These are phyloP conservation scores for Bubo blakistoni DNA, from an alignment of 2,113 vertebrate genomes.

Conservation along the genomic window DNA sequence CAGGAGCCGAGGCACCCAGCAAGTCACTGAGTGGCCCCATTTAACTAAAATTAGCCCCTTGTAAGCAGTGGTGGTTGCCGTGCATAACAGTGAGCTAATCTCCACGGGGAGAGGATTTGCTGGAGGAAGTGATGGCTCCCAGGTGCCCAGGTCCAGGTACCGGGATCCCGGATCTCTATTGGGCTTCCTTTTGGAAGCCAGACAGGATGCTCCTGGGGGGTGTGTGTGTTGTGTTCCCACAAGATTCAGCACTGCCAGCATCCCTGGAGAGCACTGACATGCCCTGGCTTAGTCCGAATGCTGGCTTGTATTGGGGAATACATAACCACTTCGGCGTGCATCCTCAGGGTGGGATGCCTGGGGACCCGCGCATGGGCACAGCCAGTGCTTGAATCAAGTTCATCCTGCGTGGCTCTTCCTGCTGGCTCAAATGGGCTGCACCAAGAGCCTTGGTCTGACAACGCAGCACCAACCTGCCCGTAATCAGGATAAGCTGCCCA, in stretches of 20 bases:
- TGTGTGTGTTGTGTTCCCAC: fast-evolving
- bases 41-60: not conserved
- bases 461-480: fast-evolving
- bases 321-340: fast-evolving
- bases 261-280: fast-evolving
- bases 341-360: not conserved
- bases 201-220: fast-evolving
- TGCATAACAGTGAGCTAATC: not conserved
- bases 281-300: not conserved
- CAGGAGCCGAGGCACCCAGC: not conserved
- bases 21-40: not conserved
- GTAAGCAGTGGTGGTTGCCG: not conserved
- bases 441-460: not conserved
- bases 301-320: fast-evolving
- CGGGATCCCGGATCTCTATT: fast-evolving
- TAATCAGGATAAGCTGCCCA: not conserved
- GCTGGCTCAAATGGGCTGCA: not conserved
- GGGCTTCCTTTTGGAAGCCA: not conserved
- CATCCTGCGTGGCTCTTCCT: not conserved
- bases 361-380: fast-evolving
- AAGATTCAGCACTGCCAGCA: fast-evolving
- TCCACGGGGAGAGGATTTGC: fast-evolving
- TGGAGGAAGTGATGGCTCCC: not conserved
- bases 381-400: not conserved
- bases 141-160: not conserved